These are phyloP conservation scores for Pomatorhinus ruficollis DNA, from an alignment of 2,113 vertebrate species.

Conservation along the genomic window DNA sequence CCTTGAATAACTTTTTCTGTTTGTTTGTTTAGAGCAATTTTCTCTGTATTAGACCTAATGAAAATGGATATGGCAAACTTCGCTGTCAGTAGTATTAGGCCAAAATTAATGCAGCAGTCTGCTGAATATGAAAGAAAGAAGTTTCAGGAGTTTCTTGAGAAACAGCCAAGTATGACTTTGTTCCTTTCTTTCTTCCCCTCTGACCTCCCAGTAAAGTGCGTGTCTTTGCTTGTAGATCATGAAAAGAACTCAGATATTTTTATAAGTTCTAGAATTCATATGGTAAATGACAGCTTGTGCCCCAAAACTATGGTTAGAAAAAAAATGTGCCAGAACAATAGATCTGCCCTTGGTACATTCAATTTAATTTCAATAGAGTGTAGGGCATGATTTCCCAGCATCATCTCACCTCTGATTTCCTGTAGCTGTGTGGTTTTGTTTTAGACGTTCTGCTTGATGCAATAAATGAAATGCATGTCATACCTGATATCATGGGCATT, in stretches of 20 bases:
- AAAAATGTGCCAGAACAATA: neutral
- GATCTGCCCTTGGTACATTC: neutral
- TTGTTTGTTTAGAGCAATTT: conserved; percentile 85
- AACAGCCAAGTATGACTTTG: conserved; percentile 88
- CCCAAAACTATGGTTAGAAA: neutral
- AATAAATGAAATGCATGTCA: conserved; percentile 15
- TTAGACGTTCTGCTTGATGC: neutral
- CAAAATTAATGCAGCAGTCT: conserved; percentile 94
- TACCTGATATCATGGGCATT: neutral
- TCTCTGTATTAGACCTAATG: conserved; percentile 93
- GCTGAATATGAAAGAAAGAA: conserved; percentile 97
- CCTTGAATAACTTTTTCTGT: conserved; percentile 37
- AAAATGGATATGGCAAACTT: conserved; percentile 98
- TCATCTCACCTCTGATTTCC: neutral
- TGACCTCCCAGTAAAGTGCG: conserved; percentile 18
- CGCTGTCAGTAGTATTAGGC: conserved; percentile 88
- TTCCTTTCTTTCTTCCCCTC: conserved; percentile 60
- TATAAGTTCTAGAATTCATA: neutral
- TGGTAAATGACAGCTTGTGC: neutral
- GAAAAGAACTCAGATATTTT: neutral
- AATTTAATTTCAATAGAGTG: neutral
- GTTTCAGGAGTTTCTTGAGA: conserved; percentile 92
- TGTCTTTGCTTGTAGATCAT: conserved; percentile 21
- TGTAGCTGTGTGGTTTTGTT: neutral
- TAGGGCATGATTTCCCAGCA: neutral